phyloP scores from a whole-genome alignment of 2,113 vertebrate species.

The Colinus virginianus region DNA sequence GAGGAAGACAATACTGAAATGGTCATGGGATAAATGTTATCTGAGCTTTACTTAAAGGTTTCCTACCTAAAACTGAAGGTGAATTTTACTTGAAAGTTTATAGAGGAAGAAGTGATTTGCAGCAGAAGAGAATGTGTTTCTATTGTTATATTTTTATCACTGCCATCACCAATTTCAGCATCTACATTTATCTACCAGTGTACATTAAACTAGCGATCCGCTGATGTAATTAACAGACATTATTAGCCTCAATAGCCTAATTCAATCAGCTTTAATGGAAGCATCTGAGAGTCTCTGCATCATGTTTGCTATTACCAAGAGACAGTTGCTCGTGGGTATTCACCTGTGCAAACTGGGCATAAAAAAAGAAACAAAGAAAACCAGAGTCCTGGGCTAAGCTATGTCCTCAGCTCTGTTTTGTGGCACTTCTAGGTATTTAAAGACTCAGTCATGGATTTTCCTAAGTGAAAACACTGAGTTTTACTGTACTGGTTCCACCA shows the following conservation, averaged over 20 bases:
- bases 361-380: slow-evolving; percentile 16
- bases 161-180: neutral
- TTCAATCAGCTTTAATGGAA: neutral
- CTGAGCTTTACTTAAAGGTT: neutral
- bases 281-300: neutral
- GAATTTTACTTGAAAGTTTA: neutral
- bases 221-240: neutral
- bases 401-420: slow-evolving; percentile 41
- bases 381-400: neutral
- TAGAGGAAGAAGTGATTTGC: neutral
- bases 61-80: neutral
- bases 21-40: neutral
- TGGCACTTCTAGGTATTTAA: slow-evolving; percentile 33
- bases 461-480: neutral
- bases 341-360: slow-evolving; percentile 42
- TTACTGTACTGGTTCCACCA: slow-evolving; percentile 22
- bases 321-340: slow-evolving; percentile 43
- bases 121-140: neutral
- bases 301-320: neutral
- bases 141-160: neutral
- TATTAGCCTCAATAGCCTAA: neutral
- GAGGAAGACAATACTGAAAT: neutral
- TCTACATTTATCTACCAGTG: neutral
- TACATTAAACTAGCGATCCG: neutral
- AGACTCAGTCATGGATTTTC: slow-evolving; percentile 1